Evolutionary conservation across 2,888 invertebrate species (phyloP), one percentile per base, ranked within the genome.

Genomic region (Drosophila eohydei): DNA sequence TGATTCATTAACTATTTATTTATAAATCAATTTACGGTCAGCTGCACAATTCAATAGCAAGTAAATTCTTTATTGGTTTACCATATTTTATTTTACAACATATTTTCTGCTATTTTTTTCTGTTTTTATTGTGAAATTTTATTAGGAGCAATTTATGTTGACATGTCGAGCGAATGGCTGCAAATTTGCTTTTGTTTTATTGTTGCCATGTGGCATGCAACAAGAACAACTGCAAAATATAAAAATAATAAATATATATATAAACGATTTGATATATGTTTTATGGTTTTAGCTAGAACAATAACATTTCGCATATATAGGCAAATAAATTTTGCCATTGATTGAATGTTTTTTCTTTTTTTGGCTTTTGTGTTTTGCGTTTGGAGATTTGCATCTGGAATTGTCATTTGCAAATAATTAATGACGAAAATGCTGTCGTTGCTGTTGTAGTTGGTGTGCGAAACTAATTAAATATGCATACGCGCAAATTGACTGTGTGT

Each of bases 391-490:
- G 30, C 54, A 63, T 61, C 43, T 44, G 41, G 34, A 74, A 74
- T 60, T 54, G 70, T 63, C 76, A 57, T 60, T 65, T 44, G 34
- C 38, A 44, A 66, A 77, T 75, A 80, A 75, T 77, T 70, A 75
- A 75, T 66, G 62, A 16, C 28, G 16, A 66, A 80, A 60, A 62
- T 74, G 32, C 11, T 50, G 30, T 16, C 30, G 30, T 4, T 43
- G 75, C 60, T 65, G 50, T 43, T 57, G 41, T 40, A 50, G 48
- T 40, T 59, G 41, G 66, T 52, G 40, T 69, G 70, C 48, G 65
- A 70, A 80, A 80, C 76, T 63, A 80, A 78, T 78, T 80, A 76
- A 76, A 71, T 78, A 80, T 66, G 61, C 55, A 71, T 43, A 61
- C 43, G 61, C 34, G 61, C 74, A 76, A 58, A 52, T 9, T 64